Conservation (phyloP, 2,113 vertebrate genomes). For the Macquaria australasica region DNA sequence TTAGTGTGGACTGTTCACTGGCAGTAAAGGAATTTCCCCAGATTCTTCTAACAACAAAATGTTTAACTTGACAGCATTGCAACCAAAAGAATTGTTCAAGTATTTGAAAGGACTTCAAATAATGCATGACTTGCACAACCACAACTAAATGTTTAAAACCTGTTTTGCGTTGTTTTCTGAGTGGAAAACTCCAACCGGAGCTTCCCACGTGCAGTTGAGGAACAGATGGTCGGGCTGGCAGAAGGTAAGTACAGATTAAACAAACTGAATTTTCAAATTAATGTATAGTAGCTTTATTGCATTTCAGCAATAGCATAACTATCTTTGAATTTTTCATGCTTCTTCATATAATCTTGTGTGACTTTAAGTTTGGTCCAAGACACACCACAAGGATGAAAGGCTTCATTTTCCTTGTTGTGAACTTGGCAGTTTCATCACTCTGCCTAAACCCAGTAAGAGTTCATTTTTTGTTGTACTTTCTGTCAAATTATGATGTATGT, state of each 20-base stretch:
- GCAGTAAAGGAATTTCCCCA: too few species aligned
- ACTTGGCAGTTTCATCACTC: slow-evolving; percentile 22
- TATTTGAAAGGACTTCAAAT: background rate
- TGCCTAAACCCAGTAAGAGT: background rate
- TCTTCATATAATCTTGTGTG: background rate
- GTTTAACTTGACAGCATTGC: background rate
- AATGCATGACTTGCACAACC: background rate
- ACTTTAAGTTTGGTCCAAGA: background rate
- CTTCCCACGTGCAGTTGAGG: background rate
- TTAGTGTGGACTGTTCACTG: too few species aligned
- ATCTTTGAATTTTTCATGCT: background rate
- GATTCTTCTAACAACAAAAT: background rate
- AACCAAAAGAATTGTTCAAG: background rate
- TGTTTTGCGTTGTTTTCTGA: background rate
- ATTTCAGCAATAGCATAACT: background rate
- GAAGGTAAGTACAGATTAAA: background rate
- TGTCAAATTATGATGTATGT: background rate
- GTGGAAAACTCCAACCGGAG: background rate
- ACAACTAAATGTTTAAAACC: background rate
- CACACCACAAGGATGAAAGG: slow-evolving; percentile 2
- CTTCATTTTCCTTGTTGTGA: slow-evolving; percentile 41
- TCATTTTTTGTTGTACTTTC: background rate
- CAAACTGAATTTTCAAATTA: background rate
- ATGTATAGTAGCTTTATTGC: too few species aligned
- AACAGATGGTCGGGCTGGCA: background rate